phyloP scores from a whole-genome alignment of 2,113 vertebrate genomes.

The Nothocercus julius region DNA sequence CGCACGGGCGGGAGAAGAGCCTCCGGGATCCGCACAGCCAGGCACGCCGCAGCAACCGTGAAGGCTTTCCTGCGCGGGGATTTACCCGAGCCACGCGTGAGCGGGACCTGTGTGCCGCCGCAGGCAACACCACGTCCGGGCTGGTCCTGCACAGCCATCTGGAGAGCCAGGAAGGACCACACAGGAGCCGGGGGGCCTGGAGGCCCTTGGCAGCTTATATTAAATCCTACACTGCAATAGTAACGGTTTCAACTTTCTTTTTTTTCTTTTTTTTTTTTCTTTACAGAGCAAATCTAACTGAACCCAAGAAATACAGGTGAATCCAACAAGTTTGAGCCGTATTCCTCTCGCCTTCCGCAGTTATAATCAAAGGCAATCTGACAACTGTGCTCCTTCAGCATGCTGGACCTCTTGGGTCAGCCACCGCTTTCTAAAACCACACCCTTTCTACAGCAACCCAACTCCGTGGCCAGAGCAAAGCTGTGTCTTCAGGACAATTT shows the following conservation, averaged over 20 bases:
- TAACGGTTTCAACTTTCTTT: neutral
- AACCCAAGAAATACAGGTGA: neutral
- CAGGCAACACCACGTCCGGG: fast-evolving
- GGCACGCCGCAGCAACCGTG: fast-evolving
- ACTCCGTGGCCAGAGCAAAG: neutral
- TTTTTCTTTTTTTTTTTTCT: neutral
- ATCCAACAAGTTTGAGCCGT: neutral
- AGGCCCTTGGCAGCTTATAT: neutral
- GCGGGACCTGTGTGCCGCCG: neutral
- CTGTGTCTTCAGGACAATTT: neutral
- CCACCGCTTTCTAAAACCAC: neutral
- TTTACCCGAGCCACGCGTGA: fast-evolving
- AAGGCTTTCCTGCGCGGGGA: neutral
- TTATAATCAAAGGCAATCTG: neutral
- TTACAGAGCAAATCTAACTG: neutral
- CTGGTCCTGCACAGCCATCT: neutral
- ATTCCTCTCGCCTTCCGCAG: neutral
- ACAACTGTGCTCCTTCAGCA: neutral
- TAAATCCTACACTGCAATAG: fast-evolving
- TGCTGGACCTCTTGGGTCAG: neutral
- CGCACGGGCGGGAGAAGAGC: fast-evolving
- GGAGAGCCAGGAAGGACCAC: neutral
- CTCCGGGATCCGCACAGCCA: fast-evolving
- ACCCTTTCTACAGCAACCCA: neutral
- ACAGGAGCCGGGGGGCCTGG: neutral